Conservation (phyloP, 2,797 vertebrate genomes). For the Platyrinchus mystaceus region DNA sequence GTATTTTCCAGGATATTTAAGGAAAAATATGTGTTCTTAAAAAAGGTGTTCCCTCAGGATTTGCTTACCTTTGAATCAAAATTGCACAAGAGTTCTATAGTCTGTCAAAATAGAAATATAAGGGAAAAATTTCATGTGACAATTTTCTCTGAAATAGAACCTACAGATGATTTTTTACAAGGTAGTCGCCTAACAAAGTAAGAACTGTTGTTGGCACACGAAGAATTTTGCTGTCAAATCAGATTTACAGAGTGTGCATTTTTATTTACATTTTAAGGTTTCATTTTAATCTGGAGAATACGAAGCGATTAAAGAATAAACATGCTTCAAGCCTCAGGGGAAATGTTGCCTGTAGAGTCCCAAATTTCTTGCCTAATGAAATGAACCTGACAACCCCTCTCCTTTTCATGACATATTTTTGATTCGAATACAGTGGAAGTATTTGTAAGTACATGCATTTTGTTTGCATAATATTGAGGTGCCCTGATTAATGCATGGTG, state of each 20-base stretch:
- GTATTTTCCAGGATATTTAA: neutral
- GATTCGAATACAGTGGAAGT: neutral
- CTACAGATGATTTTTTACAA: neutral
- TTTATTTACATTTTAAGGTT: constrained; percentile 34
- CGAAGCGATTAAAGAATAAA: neutral
- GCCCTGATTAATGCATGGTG: constrained; percentile 25
- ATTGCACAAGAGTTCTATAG: neutral
- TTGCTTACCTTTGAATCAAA: constrained; percentile 9
- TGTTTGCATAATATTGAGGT: constrained; percentile 57
- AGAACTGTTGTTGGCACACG: neutral
- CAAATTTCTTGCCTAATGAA: constrained; percentile 8
- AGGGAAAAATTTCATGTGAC: neutral
- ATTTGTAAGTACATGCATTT: constrained; percentile 3
- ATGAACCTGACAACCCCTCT: neutral
- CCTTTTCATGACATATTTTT: constrained; percentile 10
- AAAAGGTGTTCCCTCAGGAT: neutral
- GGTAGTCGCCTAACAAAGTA: neutral
- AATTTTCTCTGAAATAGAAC: neutral
- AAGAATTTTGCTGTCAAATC: neutral
- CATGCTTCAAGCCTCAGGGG: neutral
- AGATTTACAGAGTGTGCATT: neutral
- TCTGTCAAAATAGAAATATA: neutral
- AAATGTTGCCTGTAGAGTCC: neutral
- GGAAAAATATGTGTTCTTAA: neutral
- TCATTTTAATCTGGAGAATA: constrained; percentile 15